These are phyloP conservation scores for Cabera pusaria DNA, from an alignment of 2,888 invertebrate species.

Conservation along the genomic window DNA sequence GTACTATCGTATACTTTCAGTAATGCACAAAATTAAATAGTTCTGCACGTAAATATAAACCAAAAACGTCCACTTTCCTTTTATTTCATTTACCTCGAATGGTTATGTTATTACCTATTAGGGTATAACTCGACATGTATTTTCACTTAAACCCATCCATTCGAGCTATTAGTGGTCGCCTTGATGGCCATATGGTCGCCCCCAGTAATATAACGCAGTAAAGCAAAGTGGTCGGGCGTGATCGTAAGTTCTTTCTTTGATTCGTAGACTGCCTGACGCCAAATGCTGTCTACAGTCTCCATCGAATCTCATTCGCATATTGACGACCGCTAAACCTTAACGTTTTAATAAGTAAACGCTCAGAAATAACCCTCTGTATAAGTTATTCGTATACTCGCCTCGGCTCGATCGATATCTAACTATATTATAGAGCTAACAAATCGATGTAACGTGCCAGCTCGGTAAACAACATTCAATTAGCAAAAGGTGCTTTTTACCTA, in stretches of 20 bases:
- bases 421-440: constrained; percentile 19
- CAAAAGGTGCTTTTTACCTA: constrained; percentile 20
- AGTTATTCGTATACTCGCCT: constrained; percentile 31
- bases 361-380: constrained; percentile 44
- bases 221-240: constrained; percentile 36
- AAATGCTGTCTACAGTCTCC: constrained; percentile 32
- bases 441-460: constrained; percentile 23
- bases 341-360: constrained; percentile 21
- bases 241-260: constrained; percentile 44
- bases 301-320: constrained; percentile 47
- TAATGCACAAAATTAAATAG: no score
- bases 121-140: constrained; percentile 19
- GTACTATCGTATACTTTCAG: no score
- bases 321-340: constrained; percentile 48
- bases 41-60: no score
- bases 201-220: constrained; percentile 31
- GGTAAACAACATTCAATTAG: constrained; percentile 27
- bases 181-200: constrained; percentile 15
- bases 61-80: no score
- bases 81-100: constrained; percentile 7
- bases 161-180: constrained; percentile 13
- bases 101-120: constrained; percentile 19
- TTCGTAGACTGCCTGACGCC: constrained; percentile 67
- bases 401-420: constrained; percentile 24
- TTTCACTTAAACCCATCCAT: constrained; percentile 25